phyloP scores from a whole-genome alignment of 2,888 invertebrate genomes.

The Psylliodes chrysocephalus region DNA sequence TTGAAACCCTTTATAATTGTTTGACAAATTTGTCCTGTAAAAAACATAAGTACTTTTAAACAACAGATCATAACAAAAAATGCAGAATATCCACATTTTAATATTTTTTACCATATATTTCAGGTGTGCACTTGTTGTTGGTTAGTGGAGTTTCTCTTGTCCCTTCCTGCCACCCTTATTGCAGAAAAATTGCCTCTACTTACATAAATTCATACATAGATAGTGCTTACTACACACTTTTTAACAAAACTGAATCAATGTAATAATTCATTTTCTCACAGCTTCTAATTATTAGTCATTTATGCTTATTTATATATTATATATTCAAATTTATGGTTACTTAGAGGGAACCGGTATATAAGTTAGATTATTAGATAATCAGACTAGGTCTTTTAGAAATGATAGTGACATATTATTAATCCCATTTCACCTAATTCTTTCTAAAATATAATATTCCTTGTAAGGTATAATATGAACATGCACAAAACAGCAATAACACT shows the following conservation, averaged over 20 bases:
- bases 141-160: constrained; percentile 61
- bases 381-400: no score
- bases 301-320: neutral
- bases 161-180: constrained; percentile 64
- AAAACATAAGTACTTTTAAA: no score
- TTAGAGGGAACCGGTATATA: neutral
- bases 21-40: no score
- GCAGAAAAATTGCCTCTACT: constrained; percentile 58
- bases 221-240: constrained; percentile 44
- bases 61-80: no score
- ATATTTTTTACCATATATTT: constrained; percentile 51
- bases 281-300: neutral
- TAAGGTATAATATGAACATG: no score
- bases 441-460: no score
- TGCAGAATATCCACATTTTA: no score
- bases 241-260: constrained; percentile 34
- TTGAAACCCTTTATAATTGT: no score
- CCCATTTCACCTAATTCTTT: no score
- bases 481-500: no score
- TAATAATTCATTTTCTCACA: constrained; percentile 19
- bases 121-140: constrained; percentile 63
- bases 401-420: no score
- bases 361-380: no score
- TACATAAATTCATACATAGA: constrained; percentile 55
- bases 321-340: neutral